Conservation (phyloP, 2,888 invertebrate genomes). For the Calliphora vomitoria region DNA sequence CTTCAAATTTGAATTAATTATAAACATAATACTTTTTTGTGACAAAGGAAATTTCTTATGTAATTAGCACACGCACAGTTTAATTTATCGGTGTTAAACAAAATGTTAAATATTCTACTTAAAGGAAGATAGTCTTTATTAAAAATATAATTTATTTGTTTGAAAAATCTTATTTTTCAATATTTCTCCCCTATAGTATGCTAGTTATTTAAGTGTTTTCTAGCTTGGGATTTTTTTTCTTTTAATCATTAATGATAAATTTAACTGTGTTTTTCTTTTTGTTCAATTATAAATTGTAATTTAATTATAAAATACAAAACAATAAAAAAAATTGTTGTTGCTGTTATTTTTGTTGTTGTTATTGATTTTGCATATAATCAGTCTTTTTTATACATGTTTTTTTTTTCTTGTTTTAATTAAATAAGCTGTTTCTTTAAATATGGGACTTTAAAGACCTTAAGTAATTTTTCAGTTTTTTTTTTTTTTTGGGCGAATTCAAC, state of each 20-base stretch:
- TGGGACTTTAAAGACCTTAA: not conserved
- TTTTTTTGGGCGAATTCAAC: too few species aligned
- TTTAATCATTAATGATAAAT: not conserved
- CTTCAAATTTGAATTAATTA: constrained; percentile 8
- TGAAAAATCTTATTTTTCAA: constrained; percentile 10
- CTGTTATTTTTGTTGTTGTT: constrained; percentile 22
- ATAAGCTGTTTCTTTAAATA: not conserved
- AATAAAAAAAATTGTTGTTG: constrained; percentile 19
- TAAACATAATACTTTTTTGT: constrained; percentile 47
- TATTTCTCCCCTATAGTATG: constrained; percentile 17
- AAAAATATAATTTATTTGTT: not conserved
- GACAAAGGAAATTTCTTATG: constrained; percentile 3
- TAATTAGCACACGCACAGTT: not conserved
- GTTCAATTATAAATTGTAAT: not conserved
- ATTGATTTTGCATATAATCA: constrained; percentile 26
- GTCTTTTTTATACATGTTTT: not conserved
- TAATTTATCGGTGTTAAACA: not conserved
- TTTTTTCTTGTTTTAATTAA: not conserved
- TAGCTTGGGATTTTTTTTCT: not conserved
- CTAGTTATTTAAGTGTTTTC: not conserved
- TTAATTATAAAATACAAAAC: constrained; percentile 29
- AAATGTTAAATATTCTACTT: not conserved
- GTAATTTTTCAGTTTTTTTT: too few species aligned
- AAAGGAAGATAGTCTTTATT: not conserved
- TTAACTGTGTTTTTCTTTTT: not conserved